Evolutionary conservation across 2,888 invertebrate genomes (phyloP).

Genomic region (Listrodromus nycthemerus): DNA sequence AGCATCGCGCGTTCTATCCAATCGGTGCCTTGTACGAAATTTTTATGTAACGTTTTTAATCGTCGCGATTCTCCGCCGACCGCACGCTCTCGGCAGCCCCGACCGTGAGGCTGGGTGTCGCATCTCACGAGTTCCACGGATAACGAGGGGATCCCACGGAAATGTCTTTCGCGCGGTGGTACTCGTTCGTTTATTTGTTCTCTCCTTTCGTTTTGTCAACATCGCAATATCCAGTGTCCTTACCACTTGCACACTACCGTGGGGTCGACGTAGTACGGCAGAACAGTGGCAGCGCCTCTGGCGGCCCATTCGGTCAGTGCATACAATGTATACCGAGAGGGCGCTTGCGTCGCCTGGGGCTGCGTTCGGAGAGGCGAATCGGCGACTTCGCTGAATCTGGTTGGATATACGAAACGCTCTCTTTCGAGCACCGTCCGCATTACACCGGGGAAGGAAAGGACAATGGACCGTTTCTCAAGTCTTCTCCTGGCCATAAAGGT

Average conservation of each 20-base stretch:
- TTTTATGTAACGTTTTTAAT: conserved; percentile 65
- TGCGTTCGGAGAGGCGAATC: neutral
- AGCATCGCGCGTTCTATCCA: conserved; percentile 49
- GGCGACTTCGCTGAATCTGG: neutral
- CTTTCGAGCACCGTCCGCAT: conserved; percentile 28
- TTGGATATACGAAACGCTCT: neutral
- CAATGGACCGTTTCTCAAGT: conserved; percentile 78
- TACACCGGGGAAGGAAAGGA: conserved; percentile 65
- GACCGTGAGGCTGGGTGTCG: conserved; percentile 6
- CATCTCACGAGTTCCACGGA: conserved; percentile 50
- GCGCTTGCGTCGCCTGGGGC: neutral
- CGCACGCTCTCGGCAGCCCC: neutral
- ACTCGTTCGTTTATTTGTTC: conserved; percentile 12
- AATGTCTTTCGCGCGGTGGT: conserved; percentile 50
- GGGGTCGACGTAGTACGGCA: neutral
- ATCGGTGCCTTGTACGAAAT: conserved; percentile 61
- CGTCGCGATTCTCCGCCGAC: conserved; percentile 21
- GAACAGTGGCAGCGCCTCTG: neutral
- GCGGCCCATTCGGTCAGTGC: neutral
- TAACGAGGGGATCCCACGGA: conserved; percentile 64
- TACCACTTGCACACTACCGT: neutral
- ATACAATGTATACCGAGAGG: neutral
- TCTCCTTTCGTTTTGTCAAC: conserved; percentile 5
- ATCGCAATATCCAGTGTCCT: conserved; percentile 50
- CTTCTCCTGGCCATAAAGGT: conserved; percentile 73